These are phyloP conservation scores for Phymanthus crucifer DNA, from an alignment of 92 coral and sea anemone species.

Conservation along the genomic window DNA sequence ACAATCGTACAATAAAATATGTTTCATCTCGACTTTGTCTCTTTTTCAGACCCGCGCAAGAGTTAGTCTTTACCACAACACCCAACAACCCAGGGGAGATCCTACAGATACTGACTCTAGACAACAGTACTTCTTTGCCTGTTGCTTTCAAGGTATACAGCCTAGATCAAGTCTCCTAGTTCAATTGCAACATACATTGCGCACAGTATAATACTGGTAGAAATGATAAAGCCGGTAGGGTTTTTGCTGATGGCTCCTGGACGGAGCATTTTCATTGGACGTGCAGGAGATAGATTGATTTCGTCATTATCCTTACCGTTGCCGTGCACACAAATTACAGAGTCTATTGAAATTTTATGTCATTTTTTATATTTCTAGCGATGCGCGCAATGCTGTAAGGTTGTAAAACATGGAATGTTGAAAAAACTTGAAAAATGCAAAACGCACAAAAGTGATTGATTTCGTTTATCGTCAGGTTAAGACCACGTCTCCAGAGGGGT, in stretches of 20 bases:
- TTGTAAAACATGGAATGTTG: background rate
- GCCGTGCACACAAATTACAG: too few relatives aligned
- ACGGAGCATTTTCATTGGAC: too few relatives aligned
- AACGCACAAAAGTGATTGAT: background rate
- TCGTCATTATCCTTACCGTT: too few relatives aligned
- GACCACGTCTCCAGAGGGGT: slow-evolving; percentile 89
- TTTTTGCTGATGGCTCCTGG: too few relatives aligned
- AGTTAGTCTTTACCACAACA: slow-evolving; percentile 67
- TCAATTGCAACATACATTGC: background rate
- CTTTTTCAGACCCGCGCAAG: slow-evolving; percentile 67
- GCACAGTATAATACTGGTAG: background rate
- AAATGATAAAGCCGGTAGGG: too few relatives aligned
- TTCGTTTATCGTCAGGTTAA: slow-evolving; percentile 46
- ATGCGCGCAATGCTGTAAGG: too few relatives aligned
- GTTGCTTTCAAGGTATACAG: slow-evolving; percentile 79
- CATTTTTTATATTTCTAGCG: too few relatives aligned
- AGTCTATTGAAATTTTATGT: too few relatives aligned
- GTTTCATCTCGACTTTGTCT: background rate
- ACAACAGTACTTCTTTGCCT: slow-evolving; percentile 52
- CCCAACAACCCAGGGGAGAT: slow-evolving; percentile 68
- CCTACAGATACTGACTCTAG: slow-evolving; percentile 67
- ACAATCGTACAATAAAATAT: background rate
- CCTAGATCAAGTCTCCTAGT: background rate
- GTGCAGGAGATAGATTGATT: too few relatives aligned
- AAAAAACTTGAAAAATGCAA: background rate